Percentiles rank a stretch among this genome's conserved stretches.
phyloP scores from a whole-genome alignment of 2,888 invertebrate genomes.

The Sarcophaga rosellei region DNA sequence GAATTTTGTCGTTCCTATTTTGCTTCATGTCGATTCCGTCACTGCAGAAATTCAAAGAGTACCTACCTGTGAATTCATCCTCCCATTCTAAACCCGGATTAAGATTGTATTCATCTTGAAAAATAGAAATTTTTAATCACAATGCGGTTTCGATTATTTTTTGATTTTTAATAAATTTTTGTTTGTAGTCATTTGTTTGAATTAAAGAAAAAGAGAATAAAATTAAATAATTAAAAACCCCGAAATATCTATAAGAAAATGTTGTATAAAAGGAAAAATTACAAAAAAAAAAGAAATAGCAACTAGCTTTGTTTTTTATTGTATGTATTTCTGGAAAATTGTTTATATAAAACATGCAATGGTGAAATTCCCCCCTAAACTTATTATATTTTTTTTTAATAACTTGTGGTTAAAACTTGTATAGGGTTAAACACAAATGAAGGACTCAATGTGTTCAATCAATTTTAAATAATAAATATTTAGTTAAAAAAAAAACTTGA shows the following conservation, averaged over 20 bases:
- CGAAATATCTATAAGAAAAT: slow-evolving; percentile 48
- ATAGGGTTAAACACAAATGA: slow-evolving; percentile 62
- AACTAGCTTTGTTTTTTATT: slow-evolving; percentile 14
- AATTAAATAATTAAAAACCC: slow-evolving; percentile 60
- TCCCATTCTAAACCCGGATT: slow-evolving; percentile 99
- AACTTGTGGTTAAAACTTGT: slow-evolving; percentile 44
- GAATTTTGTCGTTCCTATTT: slow-evolving; percentile 81
- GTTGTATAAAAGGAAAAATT: slow-evolving; percentile 12
- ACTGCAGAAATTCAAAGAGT: slow-evolving; percentile 76
- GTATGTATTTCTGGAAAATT: slow-evolving; percentile 36
- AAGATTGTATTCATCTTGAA: slow-evolving; percentile 99
- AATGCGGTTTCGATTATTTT: slow-evolving; percentile 60
- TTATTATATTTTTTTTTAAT: slow-evolving; percentile 4
- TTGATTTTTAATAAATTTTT: slow-evolving; percentile 47
- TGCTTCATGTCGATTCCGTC: slow-evolving; percentile 81
- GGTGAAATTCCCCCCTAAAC: slow-evolving; percentile 35
- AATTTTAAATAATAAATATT: slow-evolving; percentile 42
- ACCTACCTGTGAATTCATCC: slow-evolving; percentile 99
- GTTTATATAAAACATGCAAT: slow-evolving; percentile 59
- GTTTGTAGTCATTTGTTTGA: slow-evolving; percentile 53
- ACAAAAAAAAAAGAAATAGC: slow-evolving; percentile 19
- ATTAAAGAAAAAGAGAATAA: slow-evolving; percentile 59
- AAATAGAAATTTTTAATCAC: slow-evolving; percentile 79
- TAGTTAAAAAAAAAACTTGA: slow-evolving; percentile 22
- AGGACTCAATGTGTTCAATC: slow-evolving; percentile 53